A percentile compares a stretch with the other conserved stretches of the same genome.
phyloP scores from a whole-genome alignment of 2,888 invertebrate genomes.

The Eustalomyia histrio region DNA sequence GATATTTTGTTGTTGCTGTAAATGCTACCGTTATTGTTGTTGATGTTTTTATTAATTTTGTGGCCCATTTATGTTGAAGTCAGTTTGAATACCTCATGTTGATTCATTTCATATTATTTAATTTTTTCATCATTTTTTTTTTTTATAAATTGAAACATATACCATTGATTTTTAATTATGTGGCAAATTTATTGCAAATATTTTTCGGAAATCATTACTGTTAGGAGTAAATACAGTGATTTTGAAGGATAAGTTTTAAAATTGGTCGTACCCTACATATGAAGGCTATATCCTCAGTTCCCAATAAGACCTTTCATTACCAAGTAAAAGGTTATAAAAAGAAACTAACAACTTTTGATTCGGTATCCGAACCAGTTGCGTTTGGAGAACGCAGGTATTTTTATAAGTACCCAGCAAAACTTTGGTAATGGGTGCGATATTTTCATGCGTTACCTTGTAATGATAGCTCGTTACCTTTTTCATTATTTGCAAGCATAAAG shows the following conservation, averaged over 20 bases:
- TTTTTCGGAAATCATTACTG: constrained; percentile 64
- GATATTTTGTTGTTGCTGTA: constrained; percentile 30
- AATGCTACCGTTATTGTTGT: constrained; percentile 27
- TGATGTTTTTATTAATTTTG: constrained; percentile 51
- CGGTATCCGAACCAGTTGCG: too few relatives aligned
- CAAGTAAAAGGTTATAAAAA: too few relatives aligned
- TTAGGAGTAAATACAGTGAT: constrained; percentile 11
- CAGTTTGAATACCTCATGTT: constrained; percentile 65
- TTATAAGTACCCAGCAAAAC: too few relatives aligned
- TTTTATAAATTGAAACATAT: constrained; percentile 71
- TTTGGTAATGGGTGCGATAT: too few relatives aligned
- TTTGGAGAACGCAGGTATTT: too few relatives aligned
- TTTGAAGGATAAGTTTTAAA: neutral
- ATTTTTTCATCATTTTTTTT: constrained; percentile 41
- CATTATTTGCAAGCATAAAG: too few relatives aligned
- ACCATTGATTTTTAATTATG: constrained; percentile 79
- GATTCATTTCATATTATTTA: constrained; percentile 30
- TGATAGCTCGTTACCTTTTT: too few relatives aligned
- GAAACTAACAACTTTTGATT: too few relatives aligned
- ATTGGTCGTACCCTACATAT: neutral
- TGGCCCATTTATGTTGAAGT: constrained; percentile 66
- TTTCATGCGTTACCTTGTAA: too few relatives aligned
- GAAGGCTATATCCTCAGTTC: too few relatives aligned
- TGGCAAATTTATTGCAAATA: constrained; percentile 66
- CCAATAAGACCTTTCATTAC: too few relatives aligned